phyloP scores from a whole-genome alignment of 2,888 invertebrate genomes.

The Acronicta leporina region DNA sequence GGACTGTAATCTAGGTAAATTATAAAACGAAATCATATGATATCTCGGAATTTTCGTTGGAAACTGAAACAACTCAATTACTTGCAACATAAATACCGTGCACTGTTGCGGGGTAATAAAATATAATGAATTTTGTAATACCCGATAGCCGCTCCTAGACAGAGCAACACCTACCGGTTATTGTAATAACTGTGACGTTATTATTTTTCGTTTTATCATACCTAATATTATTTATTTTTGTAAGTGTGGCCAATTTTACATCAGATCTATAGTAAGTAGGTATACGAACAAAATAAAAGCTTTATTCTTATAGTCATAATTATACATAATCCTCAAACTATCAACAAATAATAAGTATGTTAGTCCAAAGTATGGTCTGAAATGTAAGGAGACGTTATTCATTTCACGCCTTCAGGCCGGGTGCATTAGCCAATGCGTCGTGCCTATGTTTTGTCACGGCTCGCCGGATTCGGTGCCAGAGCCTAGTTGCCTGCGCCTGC shows the following conservation, averaged over 20 bases:
- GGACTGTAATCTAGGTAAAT: neutral
- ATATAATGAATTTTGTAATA: conserved; percentile 11
- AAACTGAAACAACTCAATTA: conserved; percentile 6
- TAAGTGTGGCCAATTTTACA: neutral
- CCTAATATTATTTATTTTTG: neutral
- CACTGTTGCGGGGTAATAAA: conserved; percentile 1
- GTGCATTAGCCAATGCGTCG: conserved; percentile 30
- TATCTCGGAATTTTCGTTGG: conserved; percentile 1
- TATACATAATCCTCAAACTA: too few species aligned
- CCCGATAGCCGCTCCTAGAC: neutral
- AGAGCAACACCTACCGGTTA: neutral
- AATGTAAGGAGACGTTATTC: conserved; percentile 15
- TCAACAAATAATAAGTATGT: too few species aligned
- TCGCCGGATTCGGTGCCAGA: conserved; percentile 23
- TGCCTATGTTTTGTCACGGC: conserved; percentile 27
- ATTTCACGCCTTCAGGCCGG: conserved; percentile 4
- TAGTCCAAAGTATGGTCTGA: too few species aligned
- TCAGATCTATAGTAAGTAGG: neutral
- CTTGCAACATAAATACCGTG: conserved; percentile 1
- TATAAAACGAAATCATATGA: neutral
- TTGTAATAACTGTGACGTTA: conserved; percentile 7
- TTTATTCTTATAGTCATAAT: too few species aligned
- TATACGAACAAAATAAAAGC: too few species aligned
- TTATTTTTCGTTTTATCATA: conserved; percentile 1
- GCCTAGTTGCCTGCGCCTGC: conserved; percentile 34